These are phyloP conservation scores for Graptemys geographica DNA, from an alignment of 2,797 vertebrate species.

Conservation along the genomic window DNA sequence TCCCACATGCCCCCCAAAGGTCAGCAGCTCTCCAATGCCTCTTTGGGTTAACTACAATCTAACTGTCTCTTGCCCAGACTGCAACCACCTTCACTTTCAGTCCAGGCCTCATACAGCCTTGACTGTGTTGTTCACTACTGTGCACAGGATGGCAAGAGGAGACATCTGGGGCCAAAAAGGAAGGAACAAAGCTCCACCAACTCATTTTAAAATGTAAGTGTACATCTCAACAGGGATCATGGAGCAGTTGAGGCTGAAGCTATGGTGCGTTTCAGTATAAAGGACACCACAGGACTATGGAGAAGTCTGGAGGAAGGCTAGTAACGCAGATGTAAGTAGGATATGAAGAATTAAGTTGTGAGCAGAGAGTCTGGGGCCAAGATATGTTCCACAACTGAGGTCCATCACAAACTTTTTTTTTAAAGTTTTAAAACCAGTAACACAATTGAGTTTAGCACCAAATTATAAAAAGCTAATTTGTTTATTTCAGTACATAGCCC, in stretches of 20 bases:
- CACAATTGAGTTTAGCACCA: background rate
- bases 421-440: background rate
- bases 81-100: background rate
- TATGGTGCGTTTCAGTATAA: background rate
- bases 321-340: background rate
- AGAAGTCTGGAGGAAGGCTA: background rate
- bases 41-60: background rate
- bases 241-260: background rate
- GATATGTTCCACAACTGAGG: background rate
- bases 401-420: background rate
- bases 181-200: background rate
- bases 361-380: background rate
- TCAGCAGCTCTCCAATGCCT: no score
- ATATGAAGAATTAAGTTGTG: background rate
- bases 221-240: background rate
- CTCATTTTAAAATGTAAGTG: background rate
- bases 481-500: background rate
- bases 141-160: rapidly evolving
- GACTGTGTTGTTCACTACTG: background rate
- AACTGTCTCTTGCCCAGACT: background rate
- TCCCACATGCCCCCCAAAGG: no score
- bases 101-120: background rate
- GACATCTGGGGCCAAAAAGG: background rate
- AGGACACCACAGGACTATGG: background rate
- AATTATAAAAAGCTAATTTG: background rate